Conservation (phyloP, 1,140 invertebrate species). For the Drosophila bipectinata region DNA sequence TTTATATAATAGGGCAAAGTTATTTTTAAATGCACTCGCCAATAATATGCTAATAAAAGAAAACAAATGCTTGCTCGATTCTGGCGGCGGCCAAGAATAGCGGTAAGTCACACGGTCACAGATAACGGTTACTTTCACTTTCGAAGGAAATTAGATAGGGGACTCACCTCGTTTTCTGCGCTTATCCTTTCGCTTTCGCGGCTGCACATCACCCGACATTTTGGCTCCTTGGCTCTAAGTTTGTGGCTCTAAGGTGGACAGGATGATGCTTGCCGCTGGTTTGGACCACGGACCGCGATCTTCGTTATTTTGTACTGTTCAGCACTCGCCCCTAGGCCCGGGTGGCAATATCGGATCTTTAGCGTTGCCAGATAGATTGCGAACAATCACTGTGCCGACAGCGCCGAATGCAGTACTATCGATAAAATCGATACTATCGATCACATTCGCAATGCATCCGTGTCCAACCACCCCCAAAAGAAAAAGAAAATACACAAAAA, state of each 20-base stretch:
- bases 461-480: slow-evolving; percentile 24
- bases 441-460: neutral
- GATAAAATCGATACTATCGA: neutral
- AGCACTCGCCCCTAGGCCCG: neutral
- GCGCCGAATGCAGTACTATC: neutral
- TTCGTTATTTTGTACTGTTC: slow-evolving; percentile 1
- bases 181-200: slow-evolving; percentile 89
- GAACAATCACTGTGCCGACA: too few species aligned
- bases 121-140: slow-evolving; percentile 24
- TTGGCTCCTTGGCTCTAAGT: slow-evolving; percentile 27
- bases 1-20: slow-evolving; percentile 83
- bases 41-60: slow-evolving; percentile 80
- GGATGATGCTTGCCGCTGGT: slow-evolving; percentile 21
- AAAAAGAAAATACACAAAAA: slow-evolving; percentile 35
- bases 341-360: too few species aligned
- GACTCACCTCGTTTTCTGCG: slow-evolving; percentile 88
- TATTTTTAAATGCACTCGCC: slow-evolving; percentile 82
- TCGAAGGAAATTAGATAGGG: neutral
- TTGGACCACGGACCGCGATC: neutral
- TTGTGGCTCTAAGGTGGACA: slow-evolving; percentile 32
- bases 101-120: slow-evolving; percentile 8
- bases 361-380: too few species aligned
- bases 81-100: slow-evolving; percentile 19
- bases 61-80: slow-evolving; percentile 53
- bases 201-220: slow-evolving; percentile 89